Percentiles rank a stretch among this genome's conserved stretches.
phyloP scores from a whole-genome alignment of 1,140 invertebrate species.

The Drosophila simulans region DNA sequence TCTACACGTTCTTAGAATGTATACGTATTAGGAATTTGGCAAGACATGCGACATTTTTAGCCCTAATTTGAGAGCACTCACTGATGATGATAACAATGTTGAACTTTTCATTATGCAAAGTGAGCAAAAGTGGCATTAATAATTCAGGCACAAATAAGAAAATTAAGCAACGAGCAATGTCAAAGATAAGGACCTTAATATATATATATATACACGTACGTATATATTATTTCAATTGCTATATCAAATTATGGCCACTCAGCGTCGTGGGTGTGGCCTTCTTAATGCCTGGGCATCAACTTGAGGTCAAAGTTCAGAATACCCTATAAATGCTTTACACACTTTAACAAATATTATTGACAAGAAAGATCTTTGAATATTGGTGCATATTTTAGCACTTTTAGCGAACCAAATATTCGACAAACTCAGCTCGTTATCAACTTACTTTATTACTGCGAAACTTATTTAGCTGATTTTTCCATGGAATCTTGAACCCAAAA shows the following conservation, averaged over 20 bases:
- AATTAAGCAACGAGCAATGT: conserved; percentile 11
- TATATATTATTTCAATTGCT: conserved; percentile 24
- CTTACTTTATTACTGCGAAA: conserved; percentile 1
- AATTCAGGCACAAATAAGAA: conserved; percentile 35
- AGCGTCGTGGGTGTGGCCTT: conserved; percentile 17
- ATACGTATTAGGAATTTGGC: conserved; percentile 43
- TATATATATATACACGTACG: conserved; percentile 14
- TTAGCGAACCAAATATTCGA: background rate
- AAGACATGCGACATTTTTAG: conserved; percentile 68
- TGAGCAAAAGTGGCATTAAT: conserved; percentile 63
- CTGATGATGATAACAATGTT: conserved; percentile 37
- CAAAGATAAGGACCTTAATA: conserved; percentile 36
- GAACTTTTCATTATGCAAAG: conserved; percentile 74
- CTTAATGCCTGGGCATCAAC: too few species aligned
- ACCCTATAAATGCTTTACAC: background rate
- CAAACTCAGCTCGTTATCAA: background rate
- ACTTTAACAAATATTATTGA: too few species aligned
- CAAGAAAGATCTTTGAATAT: too few species aligned
- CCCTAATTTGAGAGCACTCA: conserved; percentile 66
- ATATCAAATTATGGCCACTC: conserved; percentile 40
- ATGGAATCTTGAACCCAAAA: background rate
- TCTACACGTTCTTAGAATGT: conserved; percentile 34
- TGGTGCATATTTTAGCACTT: background rate
- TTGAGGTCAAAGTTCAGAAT: background rate
- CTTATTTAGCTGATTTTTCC: conserved; percentile 7